Base-by-base conservation (phyloP, 2,113 vertebrate genomes). In the Lonchura striata region DNA sequence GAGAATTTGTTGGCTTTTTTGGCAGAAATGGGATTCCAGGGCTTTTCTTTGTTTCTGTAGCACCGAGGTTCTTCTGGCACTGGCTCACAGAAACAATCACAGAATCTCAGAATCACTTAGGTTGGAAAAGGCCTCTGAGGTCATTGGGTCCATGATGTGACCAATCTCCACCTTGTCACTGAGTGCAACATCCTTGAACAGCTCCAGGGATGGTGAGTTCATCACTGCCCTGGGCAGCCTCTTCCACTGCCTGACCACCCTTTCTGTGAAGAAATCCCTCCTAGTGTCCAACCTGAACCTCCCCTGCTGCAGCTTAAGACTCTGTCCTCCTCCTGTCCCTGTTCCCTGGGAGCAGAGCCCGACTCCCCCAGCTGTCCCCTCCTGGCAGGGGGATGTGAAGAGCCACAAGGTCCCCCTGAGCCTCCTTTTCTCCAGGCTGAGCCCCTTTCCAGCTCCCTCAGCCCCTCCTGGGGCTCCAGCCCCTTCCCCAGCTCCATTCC, bases 71-170 rank as follows among this genome's bases (percentile, higher is more conserved):
- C 24, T 82, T 53, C 41, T 77, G 78, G 15, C 1, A 0, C 3
- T 53, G 25, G 5, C 20, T 72, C 15, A 42, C 23, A 50, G 44
- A 84, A 83, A 59, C 7, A 76, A 66, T 14, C 27, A 12, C 33
- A 59, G 33, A 33, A 66, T 24, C 52, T 47, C 28, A 88, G 57
- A 50, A 74, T n/a, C 7, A 22, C 35, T 53, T 41, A 15, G 30
- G 9, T 1, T 68, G 70, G 53, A 75, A 66, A 82, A 59, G 13
- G 20, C 13, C 18, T 47, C 46, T 8, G 11, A 68, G 30, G 8
- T 53, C 24, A 82, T 8, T 0, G 0, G 23, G 24, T n/a, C 6
- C 7, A 52, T n/a, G 10, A 22, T 4, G 3, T 53, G 46, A 24
- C 68, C 1, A 2, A 21, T 30, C 5, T 47, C 16, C 20, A 30